A percentile compares a stretch with the other conserved stretches of the same genome.
These are phyloP conservation scores for Drosophila albomicans DNA, from an alignment of 1,140 invertebrate species.

Conservation along the genomic window DNA sequence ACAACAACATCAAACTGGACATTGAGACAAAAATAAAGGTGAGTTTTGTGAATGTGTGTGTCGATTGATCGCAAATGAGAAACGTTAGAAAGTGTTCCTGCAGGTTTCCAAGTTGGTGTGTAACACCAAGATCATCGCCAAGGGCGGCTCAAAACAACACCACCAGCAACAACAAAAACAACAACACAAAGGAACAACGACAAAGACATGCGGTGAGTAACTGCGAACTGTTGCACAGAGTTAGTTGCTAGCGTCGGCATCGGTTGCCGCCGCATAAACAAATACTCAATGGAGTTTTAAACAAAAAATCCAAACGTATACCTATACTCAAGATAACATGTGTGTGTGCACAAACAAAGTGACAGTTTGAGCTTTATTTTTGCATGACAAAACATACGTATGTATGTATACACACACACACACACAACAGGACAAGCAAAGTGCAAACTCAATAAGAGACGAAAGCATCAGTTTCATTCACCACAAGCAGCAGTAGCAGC, in stretches of 20 bases:
- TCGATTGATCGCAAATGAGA: no score
- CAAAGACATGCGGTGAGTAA: slow-evolving; percentile 30
- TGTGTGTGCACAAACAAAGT: slow-evolving; percentile 13
- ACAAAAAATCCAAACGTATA: slow-evolving; percentile 11
- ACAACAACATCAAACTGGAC: no score
- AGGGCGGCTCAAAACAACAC: neutral
- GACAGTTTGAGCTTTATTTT: slow-evolving; percentile 3
- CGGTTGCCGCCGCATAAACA: slow-evolving; percentile 36
- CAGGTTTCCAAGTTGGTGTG: neutral
- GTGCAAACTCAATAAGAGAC: neutral
- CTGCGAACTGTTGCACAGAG: neutral
- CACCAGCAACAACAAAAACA: slow-evolving; percentile 1
- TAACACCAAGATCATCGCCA: slow-evolving; percentile 9
- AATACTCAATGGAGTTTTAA: slow-evolving; percentile 33
- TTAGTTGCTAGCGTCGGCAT: slow-evolving; percentile 20
- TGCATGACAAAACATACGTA: neutral
- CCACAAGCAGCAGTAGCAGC: neutral
- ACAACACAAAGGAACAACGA: slow-evolving; percentile 10
- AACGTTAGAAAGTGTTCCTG: neutral
- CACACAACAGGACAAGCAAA: slow-evolving; percentile 1
- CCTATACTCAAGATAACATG: neutral
- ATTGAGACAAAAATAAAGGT: neutral
- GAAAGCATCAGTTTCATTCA: neutral
- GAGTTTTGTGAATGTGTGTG: neutral
- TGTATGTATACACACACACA: neutral